phyloP scores from a whole-genome alignment of 2,888 invertebrate species.

The Xylota sylvarum region DNA sequence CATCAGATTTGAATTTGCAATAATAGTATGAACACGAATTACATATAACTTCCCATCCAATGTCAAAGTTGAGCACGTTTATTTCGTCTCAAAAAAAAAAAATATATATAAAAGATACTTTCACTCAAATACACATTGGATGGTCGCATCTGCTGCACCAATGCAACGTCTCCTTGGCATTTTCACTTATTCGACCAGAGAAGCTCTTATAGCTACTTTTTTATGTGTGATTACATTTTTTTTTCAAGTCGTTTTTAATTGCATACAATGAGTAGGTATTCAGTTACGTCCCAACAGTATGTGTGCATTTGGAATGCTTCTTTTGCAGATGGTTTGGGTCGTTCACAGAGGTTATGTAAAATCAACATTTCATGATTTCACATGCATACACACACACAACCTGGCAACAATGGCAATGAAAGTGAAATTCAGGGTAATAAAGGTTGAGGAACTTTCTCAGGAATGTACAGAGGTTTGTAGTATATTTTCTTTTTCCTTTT shows the following conservation, averaged over 20 bases:
- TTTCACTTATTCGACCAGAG: conserved; percentile 30
- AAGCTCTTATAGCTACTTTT: conserved; percentile 9
- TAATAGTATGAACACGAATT: not conserved
- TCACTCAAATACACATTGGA: conserved; percentile 46
- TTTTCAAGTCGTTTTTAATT: conserved; percentile 39
- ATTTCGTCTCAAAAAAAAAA: conserved; percentile 4
- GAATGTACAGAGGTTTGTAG: not conserved
- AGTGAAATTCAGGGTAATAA: conserved; percentile 64
- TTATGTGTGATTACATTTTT: conserved; percentile 17
- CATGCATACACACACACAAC: conserved; percentile 16
- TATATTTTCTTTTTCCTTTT: not conserved
- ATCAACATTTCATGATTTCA: conserved; percentile 42
- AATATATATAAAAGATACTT: conserved; percentile 28
- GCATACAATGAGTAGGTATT: conserved; percentile 12
- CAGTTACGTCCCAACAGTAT: conserved; percentile 22
- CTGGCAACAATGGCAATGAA: conserved; percentile 57
- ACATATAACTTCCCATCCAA: conserved; percentile 43
- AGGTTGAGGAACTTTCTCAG: conserved; percentile 59
- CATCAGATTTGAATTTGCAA: conserved; percentile 28
- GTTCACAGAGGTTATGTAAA: conserved; percentile 59
- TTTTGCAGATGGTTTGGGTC: conserved; percentile 28
- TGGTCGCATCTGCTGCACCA: conserved; percentile 57
- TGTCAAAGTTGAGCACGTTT: conserved; percentile 71
- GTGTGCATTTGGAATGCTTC: conserved; percentile 25
- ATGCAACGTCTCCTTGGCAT: conserved; percentile 53